Base-by-base conservation (phyloP, 1,140 invertebrate genomes). In the Nephila pilipes region DNA sequence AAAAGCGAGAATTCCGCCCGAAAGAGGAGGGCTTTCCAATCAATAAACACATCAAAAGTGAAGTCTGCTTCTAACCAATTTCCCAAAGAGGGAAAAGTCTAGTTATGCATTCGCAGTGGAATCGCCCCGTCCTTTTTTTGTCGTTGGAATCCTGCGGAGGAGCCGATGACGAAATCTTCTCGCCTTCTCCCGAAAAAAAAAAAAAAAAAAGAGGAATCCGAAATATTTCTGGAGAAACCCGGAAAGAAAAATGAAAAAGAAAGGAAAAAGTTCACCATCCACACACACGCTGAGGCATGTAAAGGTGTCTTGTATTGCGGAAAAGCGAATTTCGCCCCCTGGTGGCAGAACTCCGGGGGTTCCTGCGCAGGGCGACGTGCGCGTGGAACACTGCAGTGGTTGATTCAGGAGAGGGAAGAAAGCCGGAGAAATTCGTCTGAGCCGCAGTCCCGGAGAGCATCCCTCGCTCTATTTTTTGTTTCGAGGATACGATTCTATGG, bases 261-360 rank as follows among this genome's bases (percentile, higher is more conserved):
- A 6, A 25, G 54, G 1, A 14, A 55, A 55, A 83, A 83, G 2
- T 14, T 54, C 29, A 16, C 12, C n/a, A 14, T n/a, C 18, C 38
- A 20, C 80, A 20, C 16, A 25, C 69, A 57, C 63, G 16, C 65
- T 5, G 29, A 16, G n/a, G 36, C 80, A 87, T 87, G 90, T 85
- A 92, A 92, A 92, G 90, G 79, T 90, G 89, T 22, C 89, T 22
- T 92, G 81, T 92, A 92, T 92, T 92, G 90, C 90, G 90, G 90
- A 92, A 85, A 81, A 85, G 22, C 54, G 16, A 81, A 79, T 65
- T 36, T 22, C 81, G 90, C 90, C 90, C 75, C 80, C 90, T 92
- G 36, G 90, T 55, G 90, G 90, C 8, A 36, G 20, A 92, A 92
- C 29, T 69, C 29, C 36, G 46, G 20, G 79, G 79, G 79, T 29